Conservation (phyloP, 2,888 invertebrate genomes). For the Lampropteryx suffumata region DNA sequence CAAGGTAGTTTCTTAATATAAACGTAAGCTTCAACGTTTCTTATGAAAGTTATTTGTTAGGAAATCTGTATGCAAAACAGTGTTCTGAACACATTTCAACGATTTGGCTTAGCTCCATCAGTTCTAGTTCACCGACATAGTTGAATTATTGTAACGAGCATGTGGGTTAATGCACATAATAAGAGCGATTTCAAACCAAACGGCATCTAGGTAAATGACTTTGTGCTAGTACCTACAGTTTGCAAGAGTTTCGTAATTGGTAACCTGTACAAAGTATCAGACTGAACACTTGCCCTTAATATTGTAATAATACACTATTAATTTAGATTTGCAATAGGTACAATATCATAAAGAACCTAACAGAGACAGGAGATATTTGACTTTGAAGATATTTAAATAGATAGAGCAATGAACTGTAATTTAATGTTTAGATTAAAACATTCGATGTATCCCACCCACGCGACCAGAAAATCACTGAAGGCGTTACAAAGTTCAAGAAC, state of each 20-base stretch:
- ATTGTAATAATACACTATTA: too few relatives aligned
- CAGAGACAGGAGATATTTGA: too few relatives aligned
- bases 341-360: too few relatives aligned
- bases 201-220: conserved; percentile 23
- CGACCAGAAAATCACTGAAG: background rate
- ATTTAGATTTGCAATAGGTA: too few relatives aligned
- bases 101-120: conserved; percentile 54
- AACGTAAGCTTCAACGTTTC: background rate
- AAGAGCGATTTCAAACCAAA: conserved; percentile 20
- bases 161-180: conserved; percentile 48
- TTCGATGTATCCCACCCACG: conserved; percentile 7
- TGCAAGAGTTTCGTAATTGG: conserved; percentile 16
- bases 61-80: conserved; percentile 1
- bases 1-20: background rate
- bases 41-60: background rate
- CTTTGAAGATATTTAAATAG: background rate
- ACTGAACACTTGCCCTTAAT: too few relatives aligned
- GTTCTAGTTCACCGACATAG: conserved; percentile 36
- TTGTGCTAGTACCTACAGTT: conserved; percentile 2
- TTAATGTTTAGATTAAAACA: background rate
- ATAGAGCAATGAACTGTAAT: conserved; percentile 5
- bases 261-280: conserved; percentile 1
- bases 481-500: conserved; percentile 27
- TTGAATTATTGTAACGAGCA: conserved; percentile 41
- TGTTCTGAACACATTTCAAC: conserved; percentile 29